A percentile compares a stretch with the other conserved stretches of the same genome.
Conservation (phyloP, 2,113 vertebrate species). For the Vanacampus margaritifer region DNA sequence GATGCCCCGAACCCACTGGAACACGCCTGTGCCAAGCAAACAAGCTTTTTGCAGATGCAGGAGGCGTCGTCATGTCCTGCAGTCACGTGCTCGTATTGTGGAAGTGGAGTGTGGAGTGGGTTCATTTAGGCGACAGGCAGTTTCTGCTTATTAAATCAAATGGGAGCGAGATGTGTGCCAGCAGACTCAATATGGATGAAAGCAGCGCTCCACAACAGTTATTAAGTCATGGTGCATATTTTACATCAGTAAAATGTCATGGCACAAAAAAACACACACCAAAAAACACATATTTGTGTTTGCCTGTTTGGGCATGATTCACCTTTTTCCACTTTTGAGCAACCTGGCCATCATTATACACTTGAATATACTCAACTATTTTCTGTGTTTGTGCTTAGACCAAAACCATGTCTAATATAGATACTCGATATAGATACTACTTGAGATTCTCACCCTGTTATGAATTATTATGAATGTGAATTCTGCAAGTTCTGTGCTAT, state of each 20-base stretch:
- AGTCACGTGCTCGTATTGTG: not conserved
- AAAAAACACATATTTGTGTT: too few species aligned
- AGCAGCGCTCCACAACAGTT: not conserved
- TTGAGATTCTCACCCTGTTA: too few species aligned
- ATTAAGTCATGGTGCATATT: not conserved
- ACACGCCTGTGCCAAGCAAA: not conserved
- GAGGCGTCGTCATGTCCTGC: not conserved
- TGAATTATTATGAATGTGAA: too few species aligned
- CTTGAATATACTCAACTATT: too few species aligned
- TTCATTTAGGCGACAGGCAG: not conserved
- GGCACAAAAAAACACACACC: not conserved
- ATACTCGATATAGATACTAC: too few species aligned
- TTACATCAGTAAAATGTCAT: not conserved
- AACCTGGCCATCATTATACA: too few species aligned
- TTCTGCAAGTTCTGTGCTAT: too few species aligned
- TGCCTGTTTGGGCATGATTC: too few species aligned
- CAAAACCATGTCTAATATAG: too few species aligned
- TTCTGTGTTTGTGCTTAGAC: too few species aligned
- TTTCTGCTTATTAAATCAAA: constrained; percentile 1
- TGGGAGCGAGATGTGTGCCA: not conserved
- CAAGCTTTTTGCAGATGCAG: not conserved
- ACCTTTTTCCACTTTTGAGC: too few species aligned
- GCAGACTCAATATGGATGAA: not conserved
- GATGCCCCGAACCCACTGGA: constrained; percentile 8
- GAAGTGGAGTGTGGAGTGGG: not conserved